These are phyloP conservation scores for Drosophila cyrtoloma DNA, from an alignment of 2,888 invertebrate genomes.

Conservation along the genomic window DNA sequence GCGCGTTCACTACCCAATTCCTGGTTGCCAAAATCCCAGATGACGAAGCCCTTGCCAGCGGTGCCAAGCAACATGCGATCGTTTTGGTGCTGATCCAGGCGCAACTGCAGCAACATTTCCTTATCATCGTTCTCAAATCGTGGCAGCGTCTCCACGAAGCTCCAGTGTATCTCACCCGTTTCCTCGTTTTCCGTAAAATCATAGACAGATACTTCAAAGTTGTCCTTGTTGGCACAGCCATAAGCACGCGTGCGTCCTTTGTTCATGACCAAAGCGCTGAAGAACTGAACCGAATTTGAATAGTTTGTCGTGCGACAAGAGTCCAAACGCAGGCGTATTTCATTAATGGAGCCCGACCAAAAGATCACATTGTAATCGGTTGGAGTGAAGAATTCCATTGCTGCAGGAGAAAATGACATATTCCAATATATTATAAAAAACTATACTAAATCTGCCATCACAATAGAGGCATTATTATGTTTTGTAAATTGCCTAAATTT, in stretches of 20 bases:
- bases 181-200: constrained; percentile 71
- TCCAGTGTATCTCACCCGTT: constrained; percentile 86
- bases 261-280: constrained; percentile 89
- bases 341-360: constrained; percentile 93
- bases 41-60: constrained; percentile 92
- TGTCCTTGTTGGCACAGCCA: constrained; percentile 89
- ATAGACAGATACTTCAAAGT: constrained; percentile 86
- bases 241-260: constrained; percentile 89
- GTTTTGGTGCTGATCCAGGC: constrained; percentile 89
- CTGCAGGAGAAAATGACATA: constrained; percentile 71
- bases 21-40: constrained; percentile 90
- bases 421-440: not conserved
- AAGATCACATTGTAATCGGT: constrained; percentile 90
- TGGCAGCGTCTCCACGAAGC: constrained; percentile 87
- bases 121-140: constrained; percentile 90
- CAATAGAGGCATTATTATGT: not conserved
- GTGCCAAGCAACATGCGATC: constrained; percentile 93
- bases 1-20: constrained; percentile 85
- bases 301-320: constrained; percentile 85
- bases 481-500: not conserved
- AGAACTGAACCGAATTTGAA: constrained; percentile 76
- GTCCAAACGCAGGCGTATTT: constrained; percentile 89
- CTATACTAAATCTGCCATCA: not conserved
- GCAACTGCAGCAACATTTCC: constrained; percentile 92
- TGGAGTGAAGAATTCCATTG: constrained; percentile 90